Evolutionary conservation across 1,140 invertebrate genomes (phyloP).

Genomic region (Nebria ingens): DNA sequence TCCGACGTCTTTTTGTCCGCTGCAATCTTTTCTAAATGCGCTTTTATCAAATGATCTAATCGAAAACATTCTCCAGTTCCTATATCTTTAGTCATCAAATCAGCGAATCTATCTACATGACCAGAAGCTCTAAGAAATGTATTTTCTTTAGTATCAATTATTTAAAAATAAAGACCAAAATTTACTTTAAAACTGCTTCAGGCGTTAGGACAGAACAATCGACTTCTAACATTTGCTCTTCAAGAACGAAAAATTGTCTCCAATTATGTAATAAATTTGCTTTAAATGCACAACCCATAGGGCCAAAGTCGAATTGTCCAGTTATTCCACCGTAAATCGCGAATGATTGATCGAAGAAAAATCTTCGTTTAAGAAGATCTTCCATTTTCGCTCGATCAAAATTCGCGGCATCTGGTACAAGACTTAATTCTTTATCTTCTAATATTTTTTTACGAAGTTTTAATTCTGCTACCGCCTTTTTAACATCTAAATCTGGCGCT

Average conservation of each 20-base stretch:
- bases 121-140: slow-evolving; percentile 71
- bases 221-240: slow-evolving; percentile 98
- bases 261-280: slow-evolving; percentile 87
- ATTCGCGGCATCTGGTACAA: slow-evolving; percentile 58
- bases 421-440: slow-evolving; percentile 85
- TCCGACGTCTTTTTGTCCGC: slow-evolving; percentile 71
- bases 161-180: slow-evolving; percentile 14
- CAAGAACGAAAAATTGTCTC: slow-evolving; percentile 93
- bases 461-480: slow-evolving; percentile 86
- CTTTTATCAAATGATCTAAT: slow-evolving; percentile 97
- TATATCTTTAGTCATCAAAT: slow-evolving; percentile 97
- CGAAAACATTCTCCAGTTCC: slow-evolving; percentile 95
- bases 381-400: slow-evolving; percentile 94
- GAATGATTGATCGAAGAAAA: slow-evolving; percentile 98
- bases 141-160: not conserved
- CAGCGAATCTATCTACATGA: slow-evolving; percentile 97
- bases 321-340: slow-evolving; percentile 96
- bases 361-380: slow-evolving; percentile 92
- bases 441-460: slow-evolving; percentile 84
- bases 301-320: slow-evolving; percentile 95
- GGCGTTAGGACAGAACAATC: slow-evolving; percentile 96
- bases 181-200: slow-evolving; percentile 83
- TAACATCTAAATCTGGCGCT: slow-evolving; percentile 83
- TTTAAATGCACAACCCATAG: slow-evolving; percentile 98
- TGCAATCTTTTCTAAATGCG: slow-evolving; percentile 80